A percentile compares a stretch with the other conserved stretches of the same genome.
Evolutionary conservation across 2,113 vertebrate species (phyloP).

Genomic region (Porphyrio hochstetteri): DNA sequence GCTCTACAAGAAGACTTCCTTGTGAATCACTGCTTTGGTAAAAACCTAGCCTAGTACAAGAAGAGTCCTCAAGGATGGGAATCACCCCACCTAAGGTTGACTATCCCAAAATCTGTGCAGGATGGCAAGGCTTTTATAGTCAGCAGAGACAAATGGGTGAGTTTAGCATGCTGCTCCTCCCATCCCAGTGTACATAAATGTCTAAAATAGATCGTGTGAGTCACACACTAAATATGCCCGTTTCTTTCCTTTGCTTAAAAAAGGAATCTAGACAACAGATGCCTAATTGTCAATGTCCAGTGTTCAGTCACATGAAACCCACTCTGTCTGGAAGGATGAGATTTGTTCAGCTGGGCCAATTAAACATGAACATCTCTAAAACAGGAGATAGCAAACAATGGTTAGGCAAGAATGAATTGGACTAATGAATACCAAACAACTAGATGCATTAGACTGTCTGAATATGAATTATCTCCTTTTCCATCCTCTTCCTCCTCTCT

Average conservation of each 20-base stretch:
- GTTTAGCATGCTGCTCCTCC: background rate
- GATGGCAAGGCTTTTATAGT: background rate
- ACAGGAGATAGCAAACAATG: background rate
- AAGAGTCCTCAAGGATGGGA: background rate
- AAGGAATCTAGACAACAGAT: slow-evolving; percentile 44
- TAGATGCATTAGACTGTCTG: background rate
- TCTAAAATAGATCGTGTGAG: slow-evolving; percentile 62
- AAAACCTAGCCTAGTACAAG: background rate
- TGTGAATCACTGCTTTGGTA: background rate
- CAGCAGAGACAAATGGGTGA: background rate
- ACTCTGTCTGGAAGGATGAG: background rate
- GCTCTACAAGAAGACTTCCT: background rate
- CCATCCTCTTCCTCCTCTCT: background rate
- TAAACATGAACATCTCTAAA: background rate
- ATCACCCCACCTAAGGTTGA: background rate
- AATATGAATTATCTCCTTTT: background rate
- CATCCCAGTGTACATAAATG: slow-evolving; percentile 18
- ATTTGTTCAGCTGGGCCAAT: slow-evolving; percentile 13
- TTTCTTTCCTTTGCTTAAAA: slow-evolving; percentile 36
- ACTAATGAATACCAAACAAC: background rate
- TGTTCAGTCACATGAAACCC: background rate
- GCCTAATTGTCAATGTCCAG: background rate
- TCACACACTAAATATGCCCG: background rate
- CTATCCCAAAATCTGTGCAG: background rate
- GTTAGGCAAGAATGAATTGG: background rate